Evolutionary conservation across 2,797 vertebrate species (phyloP).

Genomic region (Adelosebastes latens): DNA sequence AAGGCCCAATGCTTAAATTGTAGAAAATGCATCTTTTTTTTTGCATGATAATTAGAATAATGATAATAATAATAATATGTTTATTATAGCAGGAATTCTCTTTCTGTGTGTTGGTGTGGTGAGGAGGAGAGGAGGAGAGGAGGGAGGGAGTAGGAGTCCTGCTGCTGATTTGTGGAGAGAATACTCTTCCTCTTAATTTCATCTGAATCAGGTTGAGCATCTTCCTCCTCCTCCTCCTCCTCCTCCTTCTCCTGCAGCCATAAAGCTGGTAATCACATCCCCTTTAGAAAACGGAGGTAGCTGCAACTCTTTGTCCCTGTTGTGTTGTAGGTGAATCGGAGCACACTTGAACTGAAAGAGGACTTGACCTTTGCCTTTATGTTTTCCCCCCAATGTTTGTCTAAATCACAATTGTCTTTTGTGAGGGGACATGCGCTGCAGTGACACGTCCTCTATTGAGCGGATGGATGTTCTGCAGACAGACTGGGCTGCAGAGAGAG

Average conservation of each 20-base stretch:
- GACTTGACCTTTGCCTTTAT: constrained; percentile 99
- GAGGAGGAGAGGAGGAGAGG: background rate
- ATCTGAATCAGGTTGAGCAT: constrained; percentile 50
- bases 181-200: constrained; percentile 48
- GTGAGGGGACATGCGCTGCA: constrained; percentile 92
- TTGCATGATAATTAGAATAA: constrained; percentile 29
- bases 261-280: constrained; percentile 56
- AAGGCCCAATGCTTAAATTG: constrained; percentile 11
- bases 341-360: constrained; percentile 95
- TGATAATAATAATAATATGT: constrained; percentile 23
- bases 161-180: constrained; percentile 37
- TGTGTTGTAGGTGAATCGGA: constrained; percentile 95
- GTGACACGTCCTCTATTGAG: constrained; percentile 94
- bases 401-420: constrained; percentile 99
- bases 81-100: constrained; percentile 9
- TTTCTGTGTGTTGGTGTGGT: background rate
- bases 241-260: background rate
- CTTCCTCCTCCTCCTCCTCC: constrained; percentile 35
- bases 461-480: constrained; percentile 92
- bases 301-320: constrained; percentile 88
- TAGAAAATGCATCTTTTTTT: constrained; percentile 12
- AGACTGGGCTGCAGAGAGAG: constrained; percentile 81
- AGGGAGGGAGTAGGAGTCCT: background rate
- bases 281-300: constrained; percentile 66
- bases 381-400: constrained; percentile 95